These are phyloP conservation scores for Tangara arthus DNA, from an alignment of 2,797 vertebrate genomes.

Conservation along the genomic window DNA sequence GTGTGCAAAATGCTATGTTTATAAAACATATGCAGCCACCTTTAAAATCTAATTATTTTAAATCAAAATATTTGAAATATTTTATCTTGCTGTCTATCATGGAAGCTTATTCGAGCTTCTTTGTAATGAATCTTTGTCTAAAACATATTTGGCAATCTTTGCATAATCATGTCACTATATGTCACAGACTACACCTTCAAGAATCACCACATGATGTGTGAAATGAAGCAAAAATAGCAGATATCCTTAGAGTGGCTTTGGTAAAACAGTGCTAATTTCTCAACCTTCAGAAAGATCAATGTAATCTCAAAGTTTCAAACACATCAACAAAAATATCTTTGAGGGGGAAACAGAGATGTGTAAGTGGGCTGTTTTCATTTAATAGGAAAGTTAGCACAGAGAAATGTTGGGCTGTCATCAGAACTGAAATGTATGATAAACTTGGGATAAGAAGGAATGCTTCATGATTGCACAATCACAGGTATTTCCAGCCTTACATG, in stretches of 20 bases:
- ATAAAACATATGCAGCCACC: background rate
- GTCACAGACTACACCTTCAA: slow-evolving; percentile 24
- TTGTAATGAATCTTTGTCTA: background rate
- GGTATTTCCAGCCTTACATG: background rate
- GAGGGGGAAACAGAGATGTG: background rate
- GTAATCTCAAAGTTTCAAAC: background rate
- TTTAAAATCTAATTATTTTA: background rate
- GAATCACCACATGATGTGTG: background rate
- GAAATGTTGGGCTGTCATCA: background rate
- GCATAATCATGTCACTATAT: slow-evolving; percentile 5
- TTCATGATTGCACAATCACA: background rate
- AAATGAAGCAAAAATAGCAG: slow-evolving; percentile 30
- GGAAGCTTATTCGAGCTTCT: background rate
- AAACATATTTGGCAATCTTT: background rate
- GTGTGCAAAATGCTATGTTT: background rate
- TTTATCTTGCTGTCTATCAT: background rate
- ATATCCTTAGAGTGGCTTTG: slow-evolving; percentile 16
- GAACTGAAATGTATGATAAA: background rate
- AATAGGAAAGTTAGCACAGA: background rate
- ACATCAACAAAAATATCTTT: background rate
- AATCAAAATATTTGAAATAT: background rate
- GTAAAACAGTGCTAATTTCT: background rate
- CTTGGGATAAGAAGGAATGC: background rate
- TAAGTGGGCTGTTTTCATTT: background rate
- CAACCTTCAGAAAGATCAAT: background rate